Evolutionary conservation across 2,113 vertebrate species (phyloP).

Genomic region (Xiphophorus maculatus): DNA sequence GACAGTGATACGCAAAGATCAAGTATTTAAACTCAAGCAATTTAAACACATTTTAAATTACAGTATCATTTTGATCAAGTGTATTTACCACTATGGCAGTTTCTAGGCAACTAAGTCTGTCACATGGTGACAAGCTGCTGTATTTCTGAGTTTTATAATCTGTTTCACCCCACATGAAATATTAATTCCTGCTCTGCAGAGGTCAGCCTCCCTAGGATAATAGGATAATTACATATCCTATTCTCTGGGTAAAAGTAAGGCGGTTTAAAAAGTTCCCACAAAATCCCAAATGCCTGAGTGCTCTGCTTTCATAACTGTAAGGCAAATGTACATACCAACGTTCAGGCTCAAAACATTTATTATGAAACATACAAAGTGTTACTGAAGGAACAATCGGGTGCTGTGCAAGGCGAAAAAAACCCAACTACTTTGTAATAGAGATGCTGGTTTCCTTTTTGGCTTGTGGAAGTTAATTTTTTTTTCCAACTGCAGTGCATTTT

Average conservation of each 20-base stretch:
- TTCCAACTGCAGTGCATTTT: constrained; percentile 8
- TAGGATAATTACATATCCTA: not conserved
- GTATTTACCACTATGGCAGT: not conserved
- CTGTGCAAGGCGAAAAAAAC: not conserved
- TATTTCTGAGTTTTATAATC: constrained; percentile 40
- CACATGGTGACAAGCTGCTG: not conserved
- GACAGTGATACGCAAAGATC: not conserved
- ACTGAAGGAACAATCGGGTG: too few species aligned
- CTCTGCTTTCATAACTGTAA: not conserved
- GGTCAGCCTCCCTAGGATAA: constrained; percentile 25
- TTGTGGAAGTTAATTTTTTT: not conserved
- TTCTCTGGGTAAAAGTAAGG: not conserved
- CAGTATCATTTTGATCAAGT: not conserved
- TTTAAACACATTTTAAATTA: not conserved
- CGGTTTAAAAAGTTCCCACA: not conserved
- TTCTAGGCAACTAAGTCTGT: not conserved
- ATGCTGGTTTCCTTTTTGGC: not conserved
- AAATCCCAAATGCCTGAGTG: constrained; percentile 2
- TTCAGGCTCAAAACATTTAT: too few species aligned
- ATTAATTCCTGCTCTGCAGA: constrained; percentile 38
- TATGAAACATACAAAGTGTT: too few species aligned
- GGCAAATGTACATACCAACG: too few species aligned
- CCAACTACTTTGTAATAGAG: not conserved
- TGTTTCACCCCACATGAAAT: constrained; percentile 48
- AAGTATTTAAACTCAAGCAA: not conserved